Percentiles rank a stretch among this genome's conserved stretches.
phyloP scores from a whole-genome alignment of 2,888 invertebrate species.

The Saturnia pavonia region DNA sequence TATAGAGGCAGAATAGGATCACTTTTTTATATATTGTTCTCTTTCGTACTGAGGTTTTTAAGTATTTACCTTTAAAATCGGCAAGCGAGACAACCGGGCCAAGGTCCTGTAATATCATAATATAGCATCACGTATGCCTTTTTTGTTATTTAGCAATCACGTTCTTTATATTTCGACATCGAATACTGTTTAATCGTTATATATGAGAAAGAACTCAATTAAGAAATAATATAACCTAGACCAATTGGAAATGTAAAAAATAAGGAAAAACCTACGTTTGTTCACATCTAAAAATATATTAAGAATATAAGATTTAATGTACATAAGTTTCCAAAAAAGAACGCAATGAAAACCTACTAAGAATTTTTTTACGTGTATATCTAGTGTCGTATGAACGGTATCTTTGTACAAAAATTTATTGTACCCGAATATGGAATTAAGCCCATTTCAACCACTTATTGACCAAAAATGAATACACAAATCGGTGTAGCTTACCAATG shows the following conservation, averaged over 20 bases:
- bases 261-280: background rate
- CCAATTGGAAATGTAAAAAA: background rate
- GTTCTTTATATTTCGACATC: background rate
- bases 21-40: background rate
- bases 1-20: background rate
- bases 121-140: conserved; percentile 17
- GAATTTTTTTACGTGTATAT: too few relatives aligned
- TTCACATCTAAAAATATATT: background rate
- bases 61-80: conserved; percentile 19
- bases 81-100: conserved; percentile 20
- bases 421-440: too few relatives aligned
- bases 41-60: conserved; percentile 12
- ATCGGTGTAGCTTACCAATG: too few relatives aligned
- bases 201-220: background rate
- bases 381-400: too few relatives aligned
- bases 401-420: too few relatives aligned
- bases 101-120: conserved; percentile 18
- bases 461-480: too few relatives aligned
- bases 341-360: background rate
- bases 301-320: background rate
- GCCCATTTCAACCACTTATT: too few relatives aligned
- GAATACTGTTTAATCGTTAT: background rate
- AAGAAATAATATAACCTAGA: background rate
- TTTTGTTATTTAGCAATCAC: conserved; percentile 3
- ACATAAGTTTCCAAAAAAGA: background rate